Percentiles rank a stretch among this genome's conserved stretches.
phyloP scores from a whole-genome alignment of 2,888 invertebrate species.

The Cheilosia scutellata region DNA sequence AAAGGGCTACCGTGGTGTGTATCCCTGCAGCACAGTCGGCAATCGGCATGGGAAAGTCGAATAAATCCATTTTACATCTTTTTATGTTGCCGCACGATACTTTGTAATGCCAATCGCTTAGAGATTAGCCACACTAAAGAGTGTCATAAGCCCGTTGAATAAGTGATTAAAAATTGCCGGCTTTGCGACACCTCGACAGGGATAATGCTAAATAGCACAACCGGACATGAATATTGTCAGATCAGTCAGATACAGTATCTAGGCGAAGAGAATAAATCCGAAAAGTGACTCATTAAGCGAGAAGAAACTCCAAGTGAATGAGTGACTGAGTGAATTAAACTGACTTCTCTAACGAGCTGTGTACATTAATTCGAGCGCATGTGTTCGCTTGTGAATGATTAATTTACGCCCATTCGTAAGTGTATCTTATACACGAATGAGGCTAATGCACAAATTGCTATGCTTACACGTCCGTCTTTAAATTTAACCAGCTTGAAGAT shows the following conservation, averaged over 20 bases:
- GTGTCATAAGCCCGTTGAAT: slow-evolving; percentile 17
- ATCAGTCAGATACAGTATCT: slow-evolving; percentile 37
- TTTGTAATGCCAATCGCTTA: slow-evolving; percentile 31
- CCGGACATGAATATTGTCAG: slow-evolving; percentile 58
- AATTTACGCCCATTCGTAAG: slow-evolving; percentile 33
- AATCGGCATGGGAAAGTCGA: neutral
- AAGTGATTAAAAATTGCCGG: slow-evolving; percentile 45
- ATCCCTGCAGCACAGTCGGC: neutral
- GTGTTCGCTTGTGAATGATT: slow-evolving; percentile 59
- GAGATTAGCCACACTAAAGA: slow-evolving; percentile 17
- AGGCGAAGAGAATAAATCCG: slow-evolving; percentile 20
- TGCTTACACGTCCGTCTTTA: neutral
- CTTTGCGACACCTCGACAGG: slow-evolving; percentile 25
- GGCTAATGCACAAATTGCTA: slow-evolving; percentile 22
- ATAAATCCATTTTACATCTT: slow-evolving; percentile 30
- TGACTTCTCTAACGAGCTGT: slow-evolving; percentile 55
- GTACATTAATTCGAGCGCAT: slow-evolving; percentile 30
- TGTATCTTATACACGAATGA: slow-evolving; percentile 6
- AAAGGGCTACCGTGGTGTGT: slow-evolving; percentile 45
- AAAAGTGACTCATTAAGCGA: slow-evolving; percentile 51
- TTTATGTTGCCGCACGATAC: slow-evolving; percentile 29
- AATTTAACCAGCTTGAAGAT: neutral
- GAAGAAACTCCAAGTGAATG: slow-evolving; percentile 7
- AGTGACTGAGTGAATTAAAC: slow-evolving; percentile 36
- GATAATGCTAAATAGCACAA: slow-evolving; percentile 38